phyloP scores from a whole-genome alignment of 2,888 invertebrate genomes.

The Cephus sareptanus region DNA sequence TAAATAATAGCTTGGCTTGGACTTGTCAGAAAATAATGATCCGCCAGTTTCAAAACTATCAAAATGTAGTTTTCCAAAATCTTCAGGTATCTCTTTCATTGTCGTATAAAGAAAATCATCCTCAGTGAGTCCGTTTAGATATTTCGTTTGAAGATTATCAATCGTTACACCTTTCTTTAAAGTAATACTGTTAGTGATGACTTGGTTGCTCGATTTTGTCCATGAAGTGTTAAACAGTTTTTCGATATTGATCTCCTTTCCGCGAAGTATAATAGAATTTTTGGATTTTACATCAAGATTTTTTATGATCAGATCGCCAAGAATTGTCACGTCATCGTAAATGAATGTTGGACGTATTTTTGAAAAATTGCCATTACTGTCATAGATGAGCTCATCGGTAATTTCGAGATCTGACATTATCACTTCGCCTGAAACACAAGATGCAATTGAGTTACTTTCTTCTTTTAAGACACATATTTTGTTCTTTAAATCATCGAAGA shows the following conservation, averaged over 20 bases:
- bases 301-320: constrained; percentile 40
- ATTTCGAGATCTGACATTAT: constrained; percentile 39
- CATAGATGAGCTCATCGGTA: constrained; percentile 38
- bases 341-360: constrained; percentile 35
- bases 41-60: constrained; percentile 34
- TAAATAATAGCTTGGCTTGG: constrained; percentile 11
- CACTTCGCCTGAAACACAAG: constrained; percentile 38
- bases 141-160: constrained; percentile 38
- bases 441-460: background rate
- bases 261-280: constrained; percentile 1
- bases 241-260: constrained; percentile 23
- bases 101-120: constrained; percentile 49
- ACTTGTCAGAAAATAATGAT: constrained; percentile 27
- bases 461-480: background rate
- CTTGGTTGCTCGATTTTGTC: constrained; percentile 52
- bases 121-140: constrained; percentile 43
- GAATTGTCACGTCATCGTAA: constrained; percentile 45
- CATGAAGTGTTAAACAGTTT: constrained; percentile 37
- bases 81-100: constrained; percentile 30
- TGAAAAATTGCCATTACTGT: constrained; percentile 23
- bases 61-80: constrained; percentile 36
- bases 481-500: background rate
- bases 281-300: constrained; percentile 27
- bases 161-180: constrained; percentile 43
- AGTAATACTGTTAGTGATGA: constrained; percentile 28